Evolutionary conservation across 2,888 invertebrate genomes (phyloP).

Genomic region (Caprella mutica): DNA sequence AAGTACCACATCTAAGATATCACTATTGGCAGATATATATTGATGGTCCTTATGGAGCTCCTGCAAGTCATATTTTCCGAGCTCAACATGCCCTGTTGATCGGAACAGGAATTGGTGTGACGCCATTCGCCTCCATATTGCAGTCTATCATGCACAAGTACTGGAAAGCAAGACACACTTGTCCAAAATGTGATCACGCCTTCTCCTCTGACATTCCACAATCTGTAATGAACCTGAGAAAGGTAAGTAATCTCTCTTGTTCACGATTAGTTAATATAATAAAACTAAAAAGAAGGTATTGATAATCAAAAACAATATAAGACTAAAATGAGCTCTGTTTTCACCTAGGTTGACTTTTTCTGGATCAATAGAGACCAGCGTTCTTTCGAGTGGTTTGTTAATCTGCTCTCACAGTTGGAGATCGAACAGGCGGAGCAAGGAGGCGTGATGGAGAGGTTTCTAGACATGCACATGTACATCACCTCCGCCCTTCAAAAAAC

Average conservation of each 20-base stretch:
- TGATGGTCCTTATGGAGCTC: slow-evolving; percentile 92
- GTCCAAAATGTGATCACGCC: slow-evolving; percentile 71
- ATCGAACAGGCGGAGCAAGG: slow-evolving; percentile 83
- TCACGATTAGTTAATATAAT: no score
- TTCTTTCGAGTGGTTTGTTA: slow-evolving; percentile 94
- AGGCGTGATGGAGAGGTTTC: slow-evolving; percentile 67
- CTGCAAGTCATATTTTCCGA: slow-evolving; percentile 85
- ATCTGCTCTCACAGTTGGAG: slow-evolving; percentile 78
- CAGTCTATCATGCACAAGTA: slow-evolving; percentile 88
- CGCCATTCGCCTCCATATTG: slow-evolving; percentile 88
- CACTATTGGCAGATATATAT: slow-evolving; percentile 81
- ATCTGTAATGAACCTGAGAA: slow-evolving; percentile 71
- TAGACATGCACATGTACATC: slow-evolving; percentile 96
- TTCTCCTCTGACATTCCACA: slow-evolving; percentile 73
- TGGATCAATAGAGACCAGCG: slow-evolving; percentile 94
- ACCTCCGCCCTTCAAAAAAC: slow-evolving; percentile 81
- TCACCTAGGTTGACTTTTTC: slow-evolving; percentile 80
- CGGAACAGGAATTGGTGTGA: slow-evolving; percentile 91
- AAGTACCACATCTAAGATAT: no score
- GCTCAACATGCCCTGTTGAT: slow-evolving; percentile 89
- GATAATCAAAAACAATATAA: no score
- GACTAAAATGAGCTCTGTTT: no score
- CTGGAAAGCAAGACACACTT: slow-evolving; percentile 68
- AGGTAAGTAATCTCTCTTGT: no score
- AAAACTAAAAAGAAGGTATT: no score